Evolutionary conservation across 2,888 invertebrate genomes (phyloP).

Genomic region (Ommatoiulus sabulosus): DNA sequence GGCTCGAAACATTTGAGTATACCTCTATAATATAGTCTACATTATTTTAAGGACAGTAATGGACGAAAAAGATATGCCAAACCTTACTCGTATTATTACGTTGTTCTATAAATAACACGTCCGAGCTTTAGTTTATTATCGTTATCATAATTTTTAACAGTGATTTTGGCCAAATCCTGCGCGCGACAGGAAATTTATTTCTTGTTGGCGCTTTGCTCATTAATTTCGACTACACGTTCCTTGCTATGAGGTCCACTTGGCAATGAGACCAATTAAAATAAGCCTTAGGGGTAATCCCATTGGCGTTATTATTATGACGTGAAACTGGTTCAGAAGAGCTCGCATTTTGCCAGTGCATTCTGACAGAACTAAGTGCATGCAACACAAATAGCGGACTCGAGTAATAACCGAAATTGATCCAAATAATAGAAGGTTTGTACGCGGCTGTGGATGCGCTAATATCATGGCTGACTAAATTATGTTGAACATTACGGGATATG

Average conservation of each 20-base stretch:
- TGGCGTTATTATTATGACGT: conserved; percentile 17
- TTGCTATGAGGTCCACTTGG: conserved; percentile 8
- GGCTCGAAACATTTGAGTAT: too few relatives aligned
- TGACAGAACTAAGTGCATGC: conserved; percentile 24
- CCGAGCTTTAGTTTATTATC: background rate
- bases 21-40: too few relatives aligned
- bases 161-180: background rate
- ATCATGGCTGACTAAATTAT: conserved; percentile 43
- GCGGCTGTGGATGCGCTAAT: conserved; percentile 20
- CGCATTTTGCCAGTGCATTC: background rate
- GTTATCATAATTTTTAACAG: background rate
- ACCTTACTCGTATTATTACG: too few relatives aligned
- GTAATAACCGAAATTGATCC: conserved; percentile 43
- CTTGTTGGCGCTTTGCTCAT: conserved; percentile 6
- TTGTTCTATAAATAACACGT: too few relatives aligned
- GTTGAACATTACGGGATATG: conserved; percentile 35
- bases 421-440: background rate
- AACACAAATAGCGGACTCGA: background rate
- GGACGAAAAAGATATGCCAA: too few relatives aligned
- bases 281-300: conserved; percentile 25
- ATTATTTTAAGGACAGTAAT: too few relatives aligned
- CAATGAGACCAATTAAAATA: conserved; percentile 31
- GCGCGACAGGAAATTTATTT: background rate
- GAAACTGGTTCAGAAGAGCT: conserved; percentile 23
- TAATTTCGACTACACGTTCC: conserved; percentile 1